Evolutionary conservation across 1,140 invertebrate genomes (phyloP).

Genomic region (Aethina tumida): DNA sequence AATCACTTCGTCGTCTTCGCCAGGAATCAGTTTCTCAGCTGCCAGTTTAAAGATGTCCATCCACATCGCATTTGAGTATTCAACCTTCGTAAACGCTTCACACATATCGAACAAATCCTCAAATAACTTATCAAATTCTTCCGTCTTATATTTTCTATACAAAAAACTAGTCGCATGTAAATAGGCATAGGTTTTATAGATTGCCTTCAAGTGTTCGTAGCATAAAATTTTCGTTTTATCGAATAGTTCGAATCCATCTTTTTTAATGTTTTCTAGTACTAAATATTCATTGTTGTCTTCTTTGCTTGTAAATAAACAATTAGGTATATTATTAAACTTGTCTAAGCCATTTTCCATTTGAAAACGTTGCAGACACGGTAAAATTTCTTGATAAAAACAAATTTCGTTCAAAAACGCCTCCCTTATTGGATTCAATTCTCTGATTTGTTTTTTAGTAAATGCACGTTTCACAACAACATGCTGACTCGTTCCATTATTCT

Average conservation of each 20-base stretch:
- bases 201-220: neutral
- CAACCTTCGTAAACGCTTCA: no score
- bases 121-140: no score
- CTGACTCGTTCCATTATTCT: neutral
- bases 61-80: no score
- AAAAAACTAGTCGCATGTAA: no score
- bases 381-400: neutral
- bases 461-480: conserved; percentile 2
- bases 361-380: neutral
- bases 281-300: neutral
- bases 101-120: no score
- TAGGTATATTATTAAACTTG: neutral
- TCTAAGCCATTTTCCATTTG: neutral
- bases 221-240: neutral
- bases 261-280: conserved; percentile 1
- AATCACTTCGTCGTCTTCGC: no score
- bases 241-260: neutral
- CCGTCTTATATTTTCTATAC: no score
- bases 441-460: neutral
- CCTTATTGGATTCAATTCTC: neutral
- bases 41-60: no score
- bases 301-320: neutral
- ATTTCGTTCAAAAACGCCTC: conserved; percentile 2
- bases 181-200: neutral
- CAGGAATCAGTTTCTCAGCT: no score